These are phyloP conservation scores for Anguilla marmorata DNA, from an alignment of 2,797 vertebrate genomes.

Conservation along the genomic window DNA sequence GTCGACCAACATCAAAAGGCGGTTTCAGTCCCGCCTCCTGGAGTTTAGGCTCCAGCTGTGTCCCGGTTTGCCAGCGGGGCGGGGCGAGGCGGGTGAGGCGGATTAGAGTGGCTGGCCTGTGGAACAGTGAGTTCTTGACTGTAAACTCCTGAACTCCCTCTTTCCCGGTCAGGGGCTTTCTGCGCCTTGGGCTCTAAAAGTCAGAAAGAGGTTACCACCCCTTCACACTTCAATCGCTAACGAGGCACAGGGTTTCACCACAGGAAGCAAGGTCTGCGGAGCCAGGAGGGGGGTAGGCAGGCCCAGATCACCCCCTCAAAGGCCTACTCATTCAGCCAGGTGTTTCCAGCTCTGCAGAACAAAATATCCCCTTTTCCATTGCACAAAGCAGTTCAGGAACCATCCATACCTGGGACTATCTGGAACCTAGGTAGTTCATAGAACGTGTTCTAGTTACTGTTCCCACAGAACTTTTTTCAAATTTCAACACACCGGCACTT, in stretches of 20 bases:
- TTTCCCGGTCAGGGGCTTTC: slow-evolving; percentile 44
- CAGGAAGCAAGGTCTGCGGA: background rate
- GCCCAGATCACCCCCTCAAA: background rate
- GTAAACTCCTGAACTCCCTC: slow-evolving; percentile 65
- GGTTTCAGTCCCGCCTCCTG: slow-evolving; percentile 37
- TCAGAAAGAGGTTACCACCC: slow-evolving; percentile 61
- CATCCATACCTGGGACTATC: no score
- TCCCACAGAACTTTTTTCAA: no score
- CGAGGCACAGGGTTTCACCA: slow-evolving; percentile 53
- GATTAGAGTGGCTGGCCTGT: slow-evolving; percentile 41
- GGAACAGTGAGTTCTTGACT: slow-evolving; percentile 46
- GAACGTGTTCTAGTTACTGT: no score
- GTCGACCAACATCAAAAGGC: slow-evolving; percentile 38
- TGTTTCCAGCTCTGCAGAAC: slow-evolving; percentile 38
- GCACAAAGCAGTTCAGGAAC: no score
- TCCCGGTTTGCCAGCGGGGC: slow-evolving; percentile 37
- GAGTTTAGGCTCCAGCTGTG: slow-evolving; percentile 15
- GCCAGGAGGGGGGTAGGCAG: background rate
- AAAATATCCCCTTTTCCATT: slow-evolving; percentile 38
- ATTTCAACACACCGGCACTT: background rate
- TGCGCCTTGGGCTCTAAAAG: slow-evolving; percentile 60
- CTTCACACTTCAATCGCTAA: slow-evolving; percentile 69
- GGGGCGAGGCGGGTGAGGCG: slow-evolving; percentile 26
- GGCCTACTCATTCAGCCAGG: slow-evolving; percentile 3
- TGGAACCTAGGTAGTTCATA: no score